Percentiles rank a stretch among this genome's conserved stretches.
phyloP scores from a whole-genome alignment of 1,140 invertebrate species.

The Hycleus cichorii region DNA sequence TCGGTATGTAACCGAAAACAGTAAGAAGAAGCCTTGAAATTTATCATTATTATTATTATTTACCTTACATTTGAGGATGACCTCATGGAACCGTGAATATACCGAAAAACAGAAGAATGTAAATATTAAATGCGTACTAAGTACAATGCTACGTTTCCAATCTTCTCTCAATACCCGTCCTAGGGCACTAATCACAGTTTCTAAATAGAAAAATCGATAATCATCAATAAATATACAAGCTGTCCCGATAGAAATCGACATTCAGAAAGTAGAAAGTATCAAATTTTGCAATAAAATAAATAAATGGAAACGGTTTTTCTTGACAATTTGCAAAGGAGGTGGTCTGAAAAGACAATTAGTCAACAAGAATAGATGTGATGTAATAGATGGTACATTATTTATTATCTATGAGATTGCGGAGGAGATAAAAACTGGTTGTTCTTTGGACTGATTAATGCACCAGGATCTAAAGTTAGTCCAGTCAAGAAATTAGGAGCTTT shows the following conservation, averaged over 20 bases:
- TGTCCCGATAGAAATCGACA: not conserved
- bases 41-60: slow-evolving; percentile 17
- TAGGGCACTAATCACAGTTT: slow-evolving; percentile 91
- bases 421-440: no score
- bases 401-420: no score
- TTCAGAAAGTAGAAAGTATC: not conserved
- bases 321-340: not conserved
- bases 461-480: no score
- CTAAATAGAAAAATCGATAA: slow-evolving; percentile 44
- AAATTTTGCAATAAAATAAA: not conserved
- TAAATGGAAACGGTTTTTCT: not conserved
- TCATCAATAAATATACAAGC: slow-evolving; percentile 29
- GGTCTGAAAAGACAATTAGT: no score
- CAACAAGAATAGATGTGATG: no score
- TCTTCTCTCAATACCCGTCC: slow-evolving; percentile 93
- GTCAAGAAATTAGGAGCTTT: no score
- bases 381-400: no score
- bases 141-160: slow-evolving; percentile 91
- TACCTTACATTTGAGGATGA: slow-evolving; percentile 85
- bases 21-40: not conserved
- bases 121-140: slow-evolving; percentile 94
- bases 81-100: slow-evolving; percentile 91
- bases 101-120: slow-evolving; percentile 97
- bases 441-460: no score
- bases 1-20: no score